A percentile compares a stretch with the other conserved stretches of the same genome.
These are phyloP conservation scores for Otocyon megalotis DNA, from an alignment of 2,113 vertebrate species.

Conservation along the genomic window DNA sequence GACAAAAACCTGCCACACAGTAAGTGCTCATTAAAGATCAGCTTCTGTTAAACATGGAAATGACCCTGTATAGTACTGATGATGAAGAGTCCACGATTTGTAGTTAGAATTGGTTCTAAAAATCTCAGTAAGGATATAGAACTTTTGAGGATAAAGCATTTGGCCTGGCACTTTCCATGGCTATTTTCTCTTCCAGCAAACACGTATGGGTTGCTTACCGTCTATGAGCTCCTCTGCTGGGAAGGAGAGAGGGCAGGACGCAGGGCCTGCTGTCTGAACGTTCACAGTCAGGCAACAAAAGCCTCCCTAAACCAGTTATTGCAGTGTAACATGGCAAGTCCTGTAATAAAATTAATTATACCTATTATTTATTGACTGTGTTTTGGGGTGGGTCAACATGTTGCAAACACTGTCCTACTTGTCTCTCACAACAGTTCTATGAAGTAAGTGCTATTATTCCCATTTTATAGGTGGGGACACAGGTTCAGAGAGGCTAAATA, in stretches of 20 bases:
- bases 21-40: not conserved
- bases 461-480: constrained; percentile 31
- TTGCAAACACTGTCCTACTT: constrained; percentile 57
- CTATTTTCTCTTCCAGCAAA: constrained; percentile 26
- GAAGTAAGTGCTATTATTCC: constrained; percentile 1
- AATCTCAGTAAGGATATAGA: not conserved
- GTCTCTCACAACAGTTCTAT: not conserved
- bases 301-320: not conserved
- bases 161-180: not conserved
- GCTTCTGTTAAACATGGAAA: not conserved
- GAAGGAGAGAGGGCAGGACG: not conserved
- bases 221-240: not conserved
- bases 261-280: not conserved
- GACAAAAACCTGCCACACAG: not conserved
- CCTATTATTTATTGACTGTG: not conserved
- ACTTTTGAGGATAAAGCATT: not conserved
- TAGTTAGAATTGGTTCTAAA: not conserved
- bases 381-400: not conserved
- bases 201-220: not conserved
- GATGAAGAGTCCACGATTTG: not conserved
- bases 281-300: not conserved
- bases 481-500: not conserved
- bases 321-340: not conserved
- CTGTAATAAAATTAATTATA: constrained; percentile 54
- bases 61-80: not conserved